Evolutionary conservation across 1,140 invertebrate species (phyloP).

Genomic region (Temnothorax curvispinosus): DNA sequence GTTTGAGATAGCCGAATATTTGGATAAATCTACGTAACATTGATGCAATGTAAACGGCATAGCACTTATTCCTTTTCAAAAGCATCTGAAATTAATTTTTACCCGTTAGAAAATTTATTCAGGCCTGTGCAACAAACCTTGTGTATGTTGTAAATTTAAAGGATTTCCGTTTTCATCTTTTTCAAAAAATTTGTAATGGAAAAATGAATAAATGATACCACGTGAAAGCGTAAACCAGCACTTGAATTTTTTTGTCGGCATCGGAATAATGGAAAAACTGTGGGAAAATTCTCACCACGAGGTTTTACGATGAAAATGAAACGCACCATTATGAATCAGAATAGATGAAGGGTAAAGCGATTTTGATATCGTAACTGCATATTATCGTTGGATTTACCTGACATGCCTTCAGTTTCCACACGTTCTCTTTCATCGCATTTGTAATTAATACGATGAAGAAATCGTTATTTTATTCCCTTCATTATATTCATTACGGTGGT

Average conservation of each 20-base stretch:
- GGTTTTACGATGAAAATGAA: slow-evolving; percentile 30
- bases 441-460: slow-evolving; percentile 1
- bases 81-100: slow-evolving; percentile 17
- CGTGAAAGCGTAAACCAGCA: slow-evolving; percentile 51
- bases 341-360: slow-evolving; percentile 20
- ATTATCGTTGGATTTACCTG: slow-evolving; percentile 8
- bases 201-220: slow-evolving; percentile 67
- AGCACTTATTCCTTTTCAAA: background rate
- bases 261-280: slow-evolving; percentile 52
- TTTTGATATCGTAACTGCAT: slow-evolving; percentile 47
- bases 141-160: slow-evolving; percentile 44
- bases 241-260: slow-evolving; percentile 47
- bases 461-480: background rate
- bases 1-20: background rate
- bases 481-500: background rate
- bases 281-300: slow-evolving; percentile 18
- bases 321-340: slow-evolving; percentile 26
- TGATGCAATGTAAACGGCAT: background rate
- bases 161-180: slow-evolving; percentile 36
- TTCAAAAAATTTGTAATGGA: slow-evolving; percentile 47
- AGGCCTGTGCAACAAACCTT: background rate
- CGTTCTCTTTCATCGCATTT: slow-evolving; percentile 1
- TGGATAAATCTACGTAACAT: background rate
- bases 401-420: background rate
- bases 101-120: slow-evolving; percentile 8